Evolutionary conservation across 2,797 vertebrate species (phyloP).

Genomic region (Phrynocephalus forsythii): DNA sequence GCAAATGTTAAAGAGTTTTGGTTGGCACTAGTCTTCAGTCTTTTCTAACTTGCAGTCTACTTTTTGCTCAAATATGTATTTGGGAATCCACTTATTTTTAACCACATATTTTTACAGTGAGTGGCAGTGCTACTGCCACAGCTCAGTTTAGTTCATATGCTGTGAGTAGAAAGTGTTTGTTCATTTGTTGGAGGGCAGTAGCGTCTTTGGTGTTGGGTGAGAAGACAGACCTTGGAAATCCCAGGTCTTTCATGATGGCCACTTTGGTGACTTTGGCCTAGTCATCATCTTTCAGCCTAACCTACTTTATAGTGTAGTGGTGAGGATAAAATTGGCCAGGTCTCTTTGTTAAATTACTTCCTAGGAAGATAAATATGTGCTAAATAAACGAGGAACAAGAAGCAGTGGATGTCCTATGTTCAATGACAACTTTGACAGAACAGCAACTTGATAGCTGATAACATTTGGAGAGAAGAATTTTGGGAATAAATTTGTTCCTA

Average conservation of each 20-base stretch:
- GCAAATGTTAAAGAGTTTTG: neutral
- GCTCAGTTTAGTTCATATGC: neutral
- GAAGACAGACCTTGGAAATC: neutral
- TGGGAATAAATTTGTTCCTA: neutral
- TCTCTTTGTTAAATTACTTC: neutral
- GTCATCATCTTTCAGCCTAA: neutral
- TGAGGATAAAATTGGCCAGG: neutral
- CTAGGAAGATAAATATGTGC: neutral
- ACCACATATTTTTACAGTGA: neutral
- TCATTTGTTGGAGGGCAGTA: neutral
- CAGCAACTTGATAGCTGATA: neutral
- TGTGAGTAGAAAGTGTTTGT: neutral
- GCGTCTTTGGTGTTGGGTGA: too few species aligned
- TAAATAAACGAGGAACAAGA: neutral
- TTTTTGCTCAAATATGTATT: neutral
- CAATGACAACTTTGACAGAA: conserved; percentile 5
- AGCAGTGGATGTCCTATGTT: neutral
- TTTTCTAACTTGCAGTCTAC: neutral
- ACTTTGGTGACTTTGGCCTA: neutral
- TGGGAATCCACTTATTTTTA: neutral
- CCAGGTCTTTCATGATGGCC: neutral
- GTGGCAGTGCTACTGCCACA: too few species aligned
- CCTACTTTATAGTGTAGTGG: neutral
- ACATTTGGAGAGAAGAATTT: neutral
- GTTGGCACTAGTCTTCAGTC: neutral